A percentile compares a stretch with the other conserved stretches of the same genome.
These are phyloP conservation scores for Lepidostoma basale DNA, from an alignment of 1,140 invertebrate species.

Conservation along the genomic window DNA sequence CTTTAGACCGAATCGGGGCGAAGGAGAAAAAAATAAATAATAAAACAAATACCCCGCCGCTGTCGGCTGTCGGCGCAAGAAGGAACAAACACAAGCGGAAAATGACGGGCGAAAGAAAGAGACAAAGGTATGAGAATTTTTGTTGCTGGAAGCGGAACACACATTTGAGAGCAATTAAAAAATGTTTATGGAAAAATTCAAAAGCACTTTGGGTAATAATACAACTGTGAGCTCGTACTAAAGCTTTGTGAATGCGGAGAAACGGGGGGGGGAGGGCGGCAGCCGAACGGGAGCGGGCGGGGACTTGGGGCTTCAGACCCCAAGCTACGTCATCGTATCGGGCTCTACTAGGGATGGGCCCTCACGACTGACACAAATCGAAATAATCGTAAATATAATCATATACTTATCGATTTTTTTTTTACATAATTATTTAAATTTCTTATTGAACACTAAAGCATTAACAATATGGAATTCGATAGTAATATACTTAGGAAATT, in stretches of 20 bases:
- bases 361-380: too few species aligned
- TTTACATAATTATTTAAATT: too few species aligned
- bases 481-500: too few species aligned
- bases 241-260: constrained; percentile 14
- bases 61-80: constrained; percentile 3
- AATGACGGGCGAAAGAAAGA: neutral
- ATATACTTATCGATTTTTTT: too few species aligned
- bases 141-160: constrained; percentile 22
- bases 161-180: constrained; percentile 44
- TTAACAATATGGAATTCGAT: too few species aligned
- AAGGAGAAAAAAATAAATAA: neutral
- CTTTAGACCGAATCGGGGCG: too few species aligned
- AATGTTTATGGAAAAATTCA: constrained; percentile 37
- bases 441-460: too few species aligned
- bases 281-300: neutral
- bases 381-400: too few species aligned
- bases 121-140: neutral
- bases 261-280: neutral
- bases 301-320: too few species aligned
- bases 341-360: too few species aligned
- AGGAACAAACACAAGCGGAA: constrained; percentile 16
- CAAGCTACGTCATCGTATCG: too few species aligned
- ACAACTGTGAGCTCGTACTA: constrained; percentile 9
- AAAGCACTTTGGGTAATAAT: constrained; percentile 41
- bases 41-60: neutral